Base-by-base conservation (phyloP, 2,797 vertebrate species). In the Chelon labrosus region DNA sequence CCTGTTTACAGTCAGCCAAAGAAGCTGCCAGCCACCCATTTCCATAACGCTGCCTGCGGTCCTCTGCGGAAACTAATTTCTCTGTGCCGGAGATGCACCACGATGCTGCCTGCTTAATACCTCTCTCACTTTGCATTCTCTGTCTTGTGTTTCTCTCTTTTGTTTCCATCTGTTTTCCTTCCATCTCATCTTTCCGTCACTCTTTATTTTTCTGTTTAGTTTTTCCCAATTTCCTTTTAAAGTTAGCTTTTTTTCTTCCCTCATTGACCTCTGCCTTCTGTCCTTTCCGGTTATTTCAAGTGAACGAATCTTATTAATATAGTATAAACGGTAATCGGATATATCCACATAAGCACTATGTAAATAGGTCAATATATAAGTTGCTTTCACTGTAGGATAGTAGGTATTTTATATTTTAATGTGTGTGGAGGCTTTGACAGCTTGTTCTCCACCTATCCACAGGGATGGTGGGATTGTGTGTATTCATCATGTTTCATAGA, bases 1-100 rank as follows among this genome's bases (percentile, higher is more conserved):
- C 95, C 95, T 95, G 95, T 95, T 95, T 94, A 95, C 93, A 91
- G 88, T 93, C 92, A 94, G 87, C 93, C 91, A 88, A 92, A 93
- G 91, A 94, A 88, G 92, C 95, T 94, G 89, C 91, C 91, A 94
- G 94, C 91, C 81, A 84, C 31, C 86, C 90, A 95, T 95, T 95
- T 93, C 90, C 94, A 95, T 95, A 95, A 91, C 31, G 64, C 75
- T 62, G 93, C 94, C 93, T 75, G 85, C 87, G 79, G 95, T 85
- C 85, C 90, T 92, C 65, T 85, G 88, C 87, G 86, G 89, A 94
- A 94, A 91, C 87, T 82, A 82, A 90, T 93, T 90, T 81, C 85
- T 89, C 75, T 87, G 70, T 67, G 84, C 88, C 90, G 87, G 91
- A 93, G 90, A 92, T 87, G 75, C 79, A 14, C 73, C 72, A 67